Evolutionary conservation across 1,140 invertebrate species (phyloP).

Genomic region (Ectropis grisescens): DNA sequence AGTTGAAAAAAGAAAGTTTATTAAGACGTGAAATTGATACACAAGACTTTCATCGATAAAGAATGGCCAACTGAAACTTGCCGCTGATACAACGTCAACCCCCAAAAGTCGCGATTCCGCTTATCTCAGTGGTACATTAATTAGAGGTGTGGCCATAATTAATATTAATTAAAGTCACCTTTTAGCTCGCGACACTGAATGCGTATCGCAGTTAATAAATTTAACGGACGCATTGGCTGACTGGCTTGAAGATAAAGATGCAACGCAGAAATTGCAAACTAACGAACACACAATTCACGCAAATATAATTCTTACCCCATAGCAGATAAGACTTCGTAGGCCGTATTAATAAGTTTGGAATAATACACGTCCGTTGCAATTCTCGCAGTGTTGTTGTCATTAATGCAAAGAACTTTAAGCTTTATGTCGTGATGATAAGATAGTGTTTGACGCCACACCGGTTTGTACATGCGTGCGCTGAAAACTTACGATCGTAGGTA

Average conservation of each 20-base stretch:
- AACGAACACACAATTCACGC: slow-evolving; percentile 2
- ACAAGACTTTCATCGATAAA: no score
- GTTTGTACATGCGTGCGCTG: neutral
- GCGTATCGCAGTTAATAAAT: slow-evolving; percentile 69
- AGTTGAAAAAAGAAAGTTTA: no score
- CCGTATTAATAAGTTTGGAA: slow-evolving; percentile 1
- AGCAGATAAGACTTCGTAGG: no score
- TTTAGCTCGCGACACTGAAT: slow-evolving; percentile 60
- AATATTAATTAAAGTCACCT: slow-evolving; percentile 68
- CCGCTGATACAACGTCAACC: no score
- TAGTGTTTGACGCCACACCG: slow-evolving; percentile 2
- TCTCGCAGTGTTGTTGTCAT: slow-evolving; percentile 12
- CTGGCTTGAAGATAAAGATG: slow-evolving; percentile 49
- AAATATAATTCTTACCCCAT: slow-evolving; percentile 25
- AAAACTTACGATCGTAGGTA: slow-evolving; percentile 10
- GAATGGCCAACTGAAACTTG: no score
- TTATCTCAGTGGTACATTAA: slow-evolving; percentile 65
- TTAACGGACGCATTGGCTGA: slow-evolving; percentile 42
- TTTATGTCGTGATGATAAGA: slow-evolving; percentile 17
- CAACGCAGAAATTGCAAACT: slow-evolving; percentile 24
- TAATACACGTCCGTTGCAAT: slow-evolving; percentile 8
- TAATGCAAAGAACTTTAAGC: slow-evolving; percentile 14
- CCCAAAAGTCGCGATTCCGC: no score
- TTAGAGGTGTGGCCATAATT: slow-evolving; percentile 65
- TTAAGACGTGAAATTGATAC: no score